Evolutionary conservation across 1,140 invertebrate species (phyloP).

Genomic region (Solenopsis invicta): DNA sequence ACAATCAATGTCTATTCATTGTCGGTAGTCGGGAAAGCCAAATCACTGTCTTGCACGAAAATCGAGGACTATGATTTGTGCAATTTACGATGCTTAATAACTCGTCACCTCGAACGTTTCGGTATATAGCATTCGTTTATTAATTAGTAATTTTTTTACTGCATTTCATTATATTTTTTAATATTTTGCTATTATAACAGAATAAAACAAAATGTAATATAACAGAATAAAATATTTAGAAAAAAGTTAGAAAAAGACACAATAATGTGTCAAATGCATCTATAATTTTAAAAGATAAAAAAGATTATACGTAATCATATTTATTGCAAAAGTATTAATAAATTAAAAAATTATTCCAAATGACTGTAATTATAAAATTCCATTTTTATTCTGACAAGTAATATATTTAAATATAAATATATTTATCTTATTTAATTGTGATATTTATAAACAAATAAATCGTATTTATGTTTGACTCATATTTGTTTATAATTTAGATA

Average conservation of each 20-base stretch:
- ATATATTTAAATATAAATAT: no score
- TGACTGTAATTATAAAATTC: not conserved
- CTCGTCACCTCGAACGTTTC: slow-evolving; percentile 7
- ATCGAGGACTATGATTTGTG: slow-evolving; percentile 44
- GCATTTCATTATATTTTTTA: no score
- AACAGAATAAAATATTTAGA: no score
- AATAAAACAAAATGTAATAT: no score
- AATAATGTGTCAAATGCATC: not conserved
- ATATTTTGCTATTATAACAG: not conserved
- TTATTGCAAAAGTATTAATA: not conserved
- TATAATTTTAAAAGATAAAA: slow-evolving; percentile 7
- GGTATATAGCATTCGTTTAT: slow-evolving; percentile 13
- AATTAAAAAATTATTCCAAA: not conserved
- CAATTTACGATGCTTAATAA: slow-evolving; percentile 35
- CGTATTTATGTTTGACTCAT: no score
- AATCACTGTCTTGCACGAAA: slow-evolving; percentile 62
- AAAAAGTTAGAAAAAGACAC: not conserved
- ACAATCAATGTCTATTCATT: slow-evolving; percentile 75
- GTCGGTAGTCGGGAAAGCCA: slow-evolving; percentile 33
- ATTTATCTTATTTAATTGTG: no score
- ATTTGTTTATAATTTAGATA: no score
- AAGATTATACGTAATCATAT: no score
- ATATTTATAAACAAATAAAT: no score
- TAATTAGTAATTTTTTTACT: slow-evolving; percentile 5
- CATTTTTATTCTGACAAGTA: not conserved